Percentiles rank a stretch among this genome's conserved stretches.
Conservation (phyloP, 2,888 invertebrate species). For the Panopea generosa region DNA sequence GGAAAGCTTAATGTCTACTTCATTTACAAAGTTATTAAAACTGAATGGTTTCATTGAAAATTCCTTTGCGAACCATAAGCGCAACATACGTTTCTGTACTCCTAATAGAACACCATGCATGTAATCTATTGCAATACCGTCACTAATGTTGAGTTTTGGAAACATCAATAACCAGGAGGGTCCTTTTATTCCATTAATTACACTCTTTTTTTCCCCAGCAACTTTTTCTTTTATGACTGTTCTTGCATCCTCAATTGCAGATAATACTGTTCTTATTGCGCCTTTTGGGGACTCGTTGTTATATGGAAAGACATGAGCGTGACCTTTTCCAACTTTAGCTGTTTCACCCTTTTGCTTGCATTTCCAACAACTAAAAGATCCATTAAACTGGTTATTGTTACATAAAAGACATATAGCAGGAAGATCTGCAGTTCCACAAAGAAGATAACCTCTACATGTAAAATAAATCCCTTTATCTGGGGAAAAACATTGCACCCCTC, state of each 20-base stretch:
- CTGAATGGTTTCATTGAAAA: conserved; percentile 29
- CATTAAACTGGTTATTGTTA: conserved; percentile 52
- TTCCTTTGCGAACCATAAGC: conserved; percentile 41
- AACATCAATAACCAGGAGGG: conserved; percentile 3
- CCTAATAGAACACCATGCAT: conserved; percentile 58
- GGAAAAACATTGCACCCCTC: conserved; percentile 16
- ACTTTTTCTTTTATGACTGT: background rate
- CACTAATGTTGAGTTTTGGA: conserved; percentile 17
- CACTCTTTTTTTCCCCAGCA: background rate
- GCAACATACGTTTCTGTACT: conserved; percentile 50
- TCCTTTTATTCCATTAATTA: conserved; percentile 12
- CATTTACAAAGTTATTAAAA: conserved; percentile 15
- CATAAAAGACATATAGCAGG: conserved; percentile 44
- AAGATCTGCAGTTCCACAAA: conserved; percentile 42
- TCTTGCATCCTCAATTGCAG: conserved; percentile 12
- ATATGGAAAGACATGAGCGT: conserved; percentile 43
- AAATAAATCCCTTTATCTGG: conserved; percentile 18
- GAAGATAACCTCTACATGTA: conserved; percentile 20
- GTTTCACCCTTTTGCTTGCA: conserved; percentile 41
- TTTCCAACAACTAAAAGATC: conserved; percentile 38
- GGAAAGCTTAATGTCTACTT: conserved; percentile 28
- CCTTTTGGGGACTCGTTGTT: conserved; percentile 18
- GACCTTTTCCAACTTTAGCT: conserved; percentile 44
- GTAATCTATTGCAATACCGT: conserved; percentile 51
- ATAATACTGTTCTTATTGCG: conserved; percentile 25